phyloP scores from a whole-genome alignment of 2,113 vertebrate species.

The Alosa alosa region DNA sequence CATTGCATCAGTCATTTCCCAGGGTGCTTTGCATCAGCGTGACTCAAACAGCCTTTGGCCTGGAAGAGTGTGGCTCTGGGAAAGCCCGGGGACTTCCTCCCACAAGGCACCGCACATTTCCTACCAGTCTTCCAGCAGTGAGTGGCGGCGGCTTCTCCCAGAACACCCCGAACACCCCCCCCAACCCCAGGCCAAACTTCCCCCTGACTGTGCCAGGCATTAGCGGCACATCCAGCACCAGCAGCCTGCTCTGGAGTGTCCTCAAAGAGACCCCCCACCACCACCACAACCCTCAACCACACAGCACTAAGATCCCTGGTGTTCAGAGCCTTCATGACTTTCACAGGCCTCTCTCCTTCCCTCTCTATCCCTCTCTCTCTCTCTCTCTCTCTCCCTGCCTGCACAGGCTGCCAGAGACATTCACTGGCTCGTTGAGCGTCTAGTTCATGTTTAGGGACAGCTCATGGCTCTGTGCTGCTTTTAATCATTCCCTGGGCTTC shows the following conservation, averaged over 20 bases:
- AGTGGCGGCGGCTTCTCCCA: background rate
- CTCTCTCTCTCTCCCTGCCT: background rate
- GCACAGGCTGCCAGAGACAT: too few relatives aligned
- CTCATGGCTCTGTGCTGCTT: background rate
- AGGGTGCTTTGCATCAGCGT: background rate
- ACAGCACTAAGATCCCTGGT: background rate
- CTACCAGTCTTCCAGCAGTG: background rate
- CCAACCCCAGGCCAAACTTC: background rate
- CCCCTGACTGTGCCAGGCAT: background rate
- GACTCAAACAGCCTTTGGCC: background rate
- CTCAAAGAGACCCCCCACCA: background rate
- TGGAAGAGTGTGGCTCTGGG: background rate
- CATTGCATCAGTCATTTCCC: background rate
- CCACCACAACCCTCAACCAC: background rate
- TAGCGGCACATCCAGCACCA: background rate
- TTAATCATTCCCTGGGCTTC: background rate
- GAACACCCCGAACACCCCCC: background rate
- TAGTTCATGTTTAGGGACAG: too few relatives aligned
- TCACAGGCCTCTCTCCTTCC: too few relatives aligned
- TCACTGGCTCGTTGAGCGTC: too few relatives aligned
- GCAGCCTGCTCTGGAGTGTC: background rate
- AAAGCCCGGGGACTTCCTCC: slow-evolving; percentile 2
- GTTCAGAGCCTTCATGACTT: background rate
- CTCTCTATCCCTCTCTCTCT: background rate
- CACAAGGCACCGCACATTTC: background rate